A percentile compares a stretch with the other conserved stretches of the same genome.
Evolutionary conservation across 2,797 vertebrate genomes (phyloP).

Genomic region (Myotis daubentonii): DNA sequence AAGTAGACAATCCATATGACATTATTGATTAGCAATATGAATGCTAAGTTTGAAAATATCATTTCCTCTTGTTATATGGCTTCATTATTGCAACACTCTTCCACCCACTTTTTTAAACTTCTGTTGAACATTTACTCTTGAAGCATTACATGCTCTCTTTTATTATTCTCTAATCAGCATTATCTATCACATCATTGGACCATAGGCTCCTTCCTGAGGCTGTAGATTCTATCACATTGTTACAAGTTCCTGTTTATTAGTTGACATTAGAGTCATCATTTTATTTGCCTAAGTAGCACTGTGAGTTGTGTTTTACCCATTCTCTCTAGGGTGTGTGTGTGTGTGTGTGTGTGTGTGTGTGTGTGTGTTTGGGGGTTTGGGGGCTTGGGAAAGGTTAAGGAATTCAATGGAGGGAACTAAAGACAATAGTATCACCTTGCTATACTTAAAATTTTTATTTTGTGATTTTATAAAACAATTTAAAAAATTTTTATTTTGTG

Average conservation of each 20-base stretch:
- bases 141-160: not conserved
- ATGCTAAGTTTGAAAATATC: conserved; percentile 19
- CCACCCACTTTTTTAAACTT: not conserved
- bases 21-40: conserved; percentile 69
- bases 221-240: not conserved
- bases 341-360: not conserved
- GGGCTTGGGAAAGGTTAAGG: not conserved
- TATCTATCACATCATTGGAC: not conserved
- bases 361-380: not conserved
- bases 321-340: accelerated
- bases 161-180: not conserved
- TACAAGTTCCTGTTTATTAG: not conserved
- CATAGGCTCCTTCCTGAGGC: not conserved
- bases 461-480: not conserved
- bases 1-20: conserved; percentile 62
- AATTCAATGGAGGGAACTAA: not conserved
- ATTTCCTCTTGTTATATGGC: conserved; percentile 37
- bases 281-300: not conserved
- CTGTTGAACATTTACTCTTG: not conserved
- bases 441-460: not conserved
- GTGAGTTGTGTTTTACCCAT: not conserved
- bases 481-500: not conserved
- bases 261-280: not conserved
- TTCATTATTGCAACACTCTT: not conserved
- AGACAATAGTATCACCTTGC: not conserved